phyloP scores from a whole-genome alignment of 2,888 invertebrate species.

The Pheosia gnoma region DNA sequence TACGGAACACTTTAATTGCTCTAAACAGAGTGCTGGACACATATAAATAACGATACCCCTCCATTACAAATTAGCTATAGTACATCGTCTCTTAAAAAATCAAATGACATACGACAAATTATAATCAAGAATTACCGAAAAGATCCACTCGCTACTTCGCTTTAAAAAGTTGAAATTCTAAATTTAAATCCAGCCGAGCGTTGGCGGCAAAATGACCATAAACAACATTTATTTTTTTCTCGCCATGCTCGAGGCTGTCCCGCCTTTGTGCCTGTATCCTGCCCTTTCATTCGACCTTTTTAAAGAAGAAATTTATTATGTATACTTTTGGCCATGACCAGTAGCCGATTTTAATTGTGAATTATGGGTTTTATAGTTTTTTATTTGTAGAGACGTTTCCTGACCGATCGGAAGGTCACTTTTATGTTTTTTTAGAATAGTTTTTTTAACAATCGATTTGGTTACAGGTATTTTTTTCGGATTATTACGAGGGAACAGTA shows the following conservation, averaged over 20 bases:
- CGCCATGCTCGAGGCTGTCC: constrained; percentile 61
- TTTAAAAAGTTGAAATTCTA: constrained; percentile 66
- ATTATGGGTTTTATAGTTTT: constrained; percentile 71
- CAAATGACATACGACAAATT: constrained; percentile 19
- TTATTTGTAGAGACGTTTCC: constrained; percentile 62
- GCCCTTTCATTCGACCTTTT: constrained; percentile 81
- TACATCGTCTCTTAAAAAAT: constrained; percentile 18
- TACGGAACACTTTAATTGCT: neutral
- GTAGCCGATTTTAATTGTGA: constrained; percentile 83
- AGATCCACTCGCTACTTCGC: constrained; percentile 35
- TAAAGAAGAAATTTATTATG: constrained; percentile 82
- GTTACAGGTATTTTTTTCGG: constrained; percentile 60
- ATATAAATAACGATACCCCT: neutral
- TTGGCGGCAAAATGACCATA: constrained; percentile 81
- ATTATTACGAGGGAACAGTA: constrained; percentile 66
- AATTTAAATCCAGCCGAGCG: constrained; percentile 72
- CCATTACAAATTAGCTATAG: constrained; percentile 1
- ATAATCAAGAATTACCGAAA: constrained; percentile 24
- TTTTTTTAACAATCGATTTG: constrained; percentile 63
- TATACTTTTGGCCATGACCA: constrained; percentile 81
- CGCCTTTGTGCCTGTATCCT: constrained; percentile 78
- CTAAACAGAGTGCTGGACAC: neutral
- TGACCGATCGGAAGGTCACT: constrained; percentile 73
- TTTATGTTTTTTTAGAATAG: constrained; percentile 68
- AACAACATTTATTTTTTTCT: constrained; percentile 75